phyloP scores from a whole-genome alignment of 2,797 vertebrate genomes.

The Staurois parvus region DNA sequence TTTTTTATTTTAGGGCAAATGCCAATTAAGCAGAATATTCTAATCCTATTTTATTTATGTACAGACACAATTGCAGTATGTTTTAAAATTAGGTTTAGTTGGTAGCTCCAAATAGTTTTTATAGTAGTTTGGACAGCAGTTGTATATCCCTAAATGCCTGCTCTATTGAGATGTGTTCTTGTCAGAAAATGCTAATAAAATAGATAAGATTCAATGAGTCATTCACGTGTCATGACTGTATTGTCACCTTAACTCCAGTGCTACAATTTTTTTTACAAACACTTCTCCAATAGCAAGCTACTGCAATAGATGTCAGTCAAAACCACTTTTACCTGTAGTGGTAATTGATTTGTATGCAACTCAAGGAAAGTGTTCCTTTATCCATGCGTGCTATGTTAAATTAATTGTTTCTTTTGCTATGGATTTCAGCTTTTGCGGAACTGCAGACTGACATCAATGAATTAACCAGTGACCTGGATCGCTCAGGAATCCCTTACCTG shows the following conservation, averaged over 20 bases:
- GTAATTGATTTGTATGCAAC: neutral
- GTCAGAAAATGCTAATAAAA: no score
- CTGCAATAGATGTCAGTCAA: neutral
- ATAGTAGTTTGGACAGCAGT: no score
- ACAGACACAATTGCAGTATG: no score
- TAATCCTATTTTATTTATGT: no score
- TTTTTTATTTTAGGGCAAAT: no score
- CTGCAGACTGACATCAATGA: slow-evolving; percentile 97
- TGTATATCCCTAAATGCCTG: no score
- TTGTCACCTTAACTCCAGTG: neutral
- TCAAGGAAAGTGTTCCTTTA: neutral
- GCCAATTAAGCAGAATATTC: no score
- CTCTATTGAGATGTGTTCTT: no score
- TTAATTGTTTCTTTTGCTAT: neutral
- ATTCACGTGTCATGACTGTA: neutral
- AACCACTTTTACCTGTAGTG: neutral
- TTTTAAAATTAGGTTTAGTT: no score
- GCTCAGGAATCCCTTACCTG: slow-evolving; percentile 94
- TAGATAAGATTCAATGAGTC: neutral
- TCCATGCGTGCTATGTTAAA: neutral
- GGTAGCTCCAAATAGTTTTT: no score
- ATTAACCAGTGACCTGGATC: slow-evolving; percentile 93
- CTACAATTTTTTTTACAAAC: neutral
- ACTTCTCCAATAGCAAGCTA: neutral
- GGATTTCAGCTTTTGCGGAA: slow-evolving; percentile 88